A percentile compares a stretch with the other conserved stretches of the same genome.
Evolutionary conservation across 1,140 invertebrate species (phyloP).

Genomic region (Eueides isabella): DNA sequence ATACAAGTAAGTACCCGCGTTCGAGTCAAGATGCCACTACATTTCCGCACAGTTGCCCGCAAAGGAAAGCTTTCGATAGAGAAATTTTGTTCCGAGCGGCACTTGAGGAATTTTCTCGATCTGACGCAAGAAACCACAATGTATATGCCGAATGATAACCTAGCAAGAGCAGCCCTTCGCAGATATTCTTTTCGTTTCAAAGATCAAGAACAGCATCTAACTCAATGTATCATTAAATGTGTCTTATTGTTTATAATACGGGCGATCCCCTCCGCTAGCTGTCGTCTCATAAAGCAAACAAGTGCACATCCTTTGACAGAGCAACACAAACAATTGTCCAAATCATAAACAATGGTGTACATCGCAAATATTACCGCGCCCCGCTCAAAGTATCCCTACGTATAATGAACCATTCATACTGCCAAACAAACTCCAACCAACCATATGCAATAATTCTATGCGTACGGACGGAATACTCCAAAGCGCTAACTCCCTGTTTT

Average conservation of each 20-base stretch:
- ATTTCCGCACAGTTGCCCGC: conserved; percentile 65
- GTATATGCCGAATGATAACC: conserved; percentile 38
- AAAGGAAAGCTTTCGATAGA: conserved; percentile 70
- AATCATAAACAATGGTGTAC: conserved; percentile 81
- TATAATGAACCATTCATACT: conserved; percentile 81
- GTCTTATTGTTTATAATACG: conserved; percentile 58
- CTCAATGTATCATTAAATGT: conserved; percentile 41
- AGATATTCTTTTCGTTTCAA: conserved; percentile 20
- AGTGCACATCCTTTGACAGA: conserved; percentile 80
- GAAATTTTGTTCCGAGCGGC: conserved; percentile 62
- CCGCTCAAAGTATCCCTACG: conserved; percentile 72
- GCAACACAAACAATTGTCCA: conserved; percentile 79
- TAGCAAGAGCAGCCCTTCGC: conserved; percentile 13
- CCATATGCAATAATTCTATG: conserved; percentile 81
- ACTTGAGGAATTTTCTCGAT: conserved; percentile 55
- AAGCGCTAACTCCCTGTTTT: conserved; percentile 58
- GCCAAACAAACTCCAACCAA: conserved; percentile 80
- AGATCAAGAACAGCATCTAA: conserved; percentile 19
- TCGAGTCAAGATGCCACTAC: conserved; percentile 72
- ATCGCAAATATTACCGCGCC: conserved; percentile 78
- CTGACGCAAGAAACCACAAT: conserved; percentile 36
- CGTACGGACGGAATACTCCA: conserved; percentile 46
- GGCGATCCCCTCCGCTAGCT: conserved; percentile 46
- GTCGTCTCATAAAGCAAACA: conserved; percentile 70
- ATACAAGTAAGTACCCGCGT: conserved; percentile 63